Base-by-base conservation (phyloP, 2,797 vertebrate genomes). In the Muscicapa striata region DNA sequence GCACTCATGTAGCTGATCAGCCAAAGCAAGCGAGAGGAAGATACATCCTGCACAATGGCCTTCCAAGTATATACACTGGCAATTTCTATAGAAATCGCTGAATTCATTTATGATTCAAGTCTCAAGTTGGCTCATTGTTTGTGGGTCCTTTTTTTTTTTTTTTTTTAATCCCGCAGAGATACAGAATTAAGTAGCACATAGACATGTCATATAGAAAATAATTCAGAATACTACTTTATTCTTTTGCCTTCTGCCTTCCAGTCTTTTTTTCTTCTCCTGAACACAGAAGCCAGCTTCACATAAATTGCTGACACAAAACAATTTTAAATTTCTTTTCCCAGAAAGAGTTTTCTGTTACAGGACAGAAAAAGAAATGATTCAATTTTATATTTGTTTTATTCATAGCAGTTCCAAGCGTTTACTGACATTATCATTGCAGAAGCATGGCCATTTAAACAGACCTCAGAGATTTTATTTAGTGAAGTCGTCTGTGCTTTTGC, bases 301-400 rank as follows among this genome's bases (percentile, higher is more conserved):
- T 20, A 52, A 16, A 67, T 26, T 61, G n/a, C 48, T 75, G 52
- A 67, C 54, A 69, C 20, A 66, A 70, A 88, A 64, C 27, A 69
- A 41, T 75, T 88, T 69, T 34, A 81, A 51, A 10, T 43, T 51
- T 76, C 20, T 61, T 58, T 83, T 46, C 41, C 36, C 67, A 92
- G 45, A 63, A 86, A 38, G 7, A 49, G 23, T 15, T 85, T 75
- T 77, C 75, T 90, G n/a, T 89, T 89, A 78, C 24, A 62, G 26
- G 48, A 79, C 27, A 94, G 90, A 46, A 87, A 81, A 89, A 89
- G 17, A 80, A 78, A 68, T 49, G 0, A 15, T 76, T 80, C 38
- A 2, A 52, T 76, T 90, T 90, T 75, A 21, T 66, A 69, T 69
- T 87, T 87, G 34, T 38, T 95, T 89, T 92, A 87, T 90, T 92